phyloP scores from a whole-genome alignment of 1,140 invertebrate genomes.

The Littorina saxatilis region DNA sequence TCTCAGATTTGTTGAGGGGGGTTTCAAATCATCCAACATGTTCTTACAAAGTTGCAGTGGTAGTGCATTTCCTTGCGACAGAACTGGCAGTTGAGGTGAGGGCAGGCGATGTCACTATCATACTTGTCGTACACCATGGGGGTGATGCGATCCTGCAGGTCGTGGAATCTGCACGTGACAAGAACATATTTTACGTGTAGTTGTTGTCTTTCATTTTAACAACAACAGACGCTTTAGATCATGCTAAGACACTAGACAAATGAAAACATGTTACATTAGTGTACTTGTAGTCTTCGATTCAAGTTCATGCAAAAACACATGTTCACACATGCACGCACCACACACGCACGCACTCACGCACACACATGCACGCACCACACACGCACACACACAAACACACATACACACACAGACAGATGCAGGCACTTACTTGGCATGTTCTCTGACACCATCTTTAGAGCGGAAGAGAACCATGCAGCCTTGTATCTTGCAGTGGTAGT shows the following conservation, averaged over 20 bases:
- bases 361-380: not conserved
- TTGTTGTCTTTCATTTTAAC: too few species aligned
- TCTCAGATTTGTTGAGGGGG: too few species aligned
- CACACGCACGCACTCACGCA: too few species aligned
- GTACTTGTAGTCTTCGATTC: too few species aligned
- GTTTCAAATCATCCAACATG: too few species aligned
- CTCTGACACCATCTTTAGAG: constrained; percentile 86
- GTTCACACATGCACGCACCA: too few species aligned
- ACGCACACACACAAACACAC: constrained; percentile 13
- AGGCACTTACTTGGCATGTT: constrained; percentile 81
- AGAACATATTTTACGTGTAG: too few species aligned
- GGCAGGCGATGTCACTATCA: constrained; percentile 79
- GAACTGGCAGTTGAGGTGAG: constrained; percentile 83
- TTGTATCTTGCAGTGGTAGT: constrained; percentile 83
- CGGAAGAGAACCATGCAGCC: constrained; percentile 79
- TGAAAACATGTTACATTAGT: too few species aligned
- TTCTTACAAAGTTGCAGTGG: constrained; percentile 83
- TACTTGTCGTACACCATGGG: constrained; percentile 85
- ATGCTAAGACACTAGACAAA: too few species aligned
- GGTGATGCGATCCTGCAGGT: constrained; percentile 88
- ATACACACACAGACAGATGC: not conserved
- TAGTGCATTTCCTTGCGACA: constrained; percentile 89
- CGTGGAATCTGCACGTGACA: constrained; percentile 79
- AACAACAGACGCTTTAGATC: too few species aligned
- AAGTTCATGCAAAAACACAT: too few species aligned